A percentile compares a stretch with the other conserved stretches of the same genome.
Conservation (phyloP, 2,113 vertebrate genomes). For the Psilopogon haemacephalus region DNA sequence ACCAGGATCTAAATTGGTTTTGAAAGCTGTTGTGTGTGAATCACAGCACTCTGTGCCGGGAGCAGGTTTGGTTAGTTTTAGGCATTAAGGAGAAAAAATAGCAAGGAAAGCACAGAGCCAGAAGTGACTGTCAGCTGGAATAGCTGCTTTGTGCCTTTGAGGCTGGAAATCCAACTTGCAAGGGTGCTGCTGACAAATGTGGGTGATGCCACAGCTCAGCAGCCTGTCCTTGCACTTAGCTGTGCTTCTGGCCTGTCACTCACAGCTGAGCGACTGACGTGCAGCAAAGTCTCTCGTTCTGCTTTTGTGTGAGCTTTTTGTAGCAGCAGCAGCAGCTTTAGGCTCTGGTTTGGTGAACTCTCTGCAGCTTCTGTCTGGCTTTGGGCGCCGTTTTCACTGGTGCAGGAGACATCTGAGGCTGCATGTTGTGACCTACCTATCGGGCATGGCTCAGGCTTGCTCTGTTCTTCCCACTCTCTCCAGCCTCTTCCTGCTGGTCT, state of each 20-base stretch:
- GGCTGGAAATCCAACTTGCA: not conserved
- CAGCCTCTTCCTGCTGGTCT: not conserved
- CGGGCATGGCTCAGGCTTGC: not conserved
- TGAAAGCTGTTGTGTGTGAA: not conserved
- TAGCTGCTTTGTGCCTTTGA: not conserved
- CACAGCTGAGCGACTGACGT: not conserved
- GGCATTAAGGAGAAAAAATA: not conserved
- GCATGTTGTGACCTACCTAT: not conserved
- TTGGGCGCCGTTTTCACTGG: not conserved
- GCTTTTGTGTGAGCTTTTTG: not conserved
- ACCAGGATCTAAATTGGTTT: not conserved
- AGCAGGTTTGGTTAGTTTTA: not conserved
- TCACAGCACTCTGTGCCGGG: rapidly evolving
- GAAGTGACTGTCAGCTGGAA: not conserved
- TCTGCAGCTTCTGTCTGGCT: not conserved
- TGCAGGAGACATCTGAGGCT: not conserved
- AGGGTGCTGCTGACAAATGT: not conserved
- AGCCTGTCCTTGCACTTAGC: not conserved
- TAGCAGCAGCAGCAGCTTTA: not conserved
- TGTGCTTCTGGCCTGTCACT: rapidly evolving
- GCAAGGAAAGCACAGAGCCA: not conserved
- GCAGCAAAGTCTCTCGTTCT: not conserved
- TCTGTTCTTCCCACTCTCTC: not conserved
- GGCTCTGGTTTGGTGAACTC: not conserved
- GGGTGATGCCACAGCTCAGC: rapidly evolving